Conservation (phyloP, 2,888 invertebrate species). For the Caenorhabditis angaria region DNA sequence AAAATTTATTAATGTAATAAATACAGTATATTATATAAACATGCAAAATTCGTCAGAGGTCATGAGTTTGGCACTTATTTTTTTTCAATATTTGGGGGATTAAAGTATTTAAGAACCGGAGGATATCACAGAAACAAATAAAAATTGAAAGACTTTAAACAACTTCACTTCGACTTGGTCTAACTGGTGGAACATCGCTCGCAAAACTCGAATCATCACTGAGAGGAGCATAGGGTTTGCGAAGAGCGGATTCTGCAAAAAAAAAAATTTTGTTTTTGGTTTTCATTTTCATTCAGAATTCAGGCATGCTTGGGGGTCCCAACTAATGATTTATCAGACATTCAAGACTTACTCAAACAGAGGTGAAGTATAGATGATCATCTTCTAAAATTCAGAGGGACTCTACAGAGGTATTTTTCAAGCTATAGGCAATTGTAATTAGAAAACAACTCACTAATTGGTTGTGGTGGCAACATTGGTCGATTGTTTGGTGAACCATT, state of each 20-base stretch:
- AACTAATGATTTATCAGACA: slow-evolving; percentile 1
- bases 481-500: no score
- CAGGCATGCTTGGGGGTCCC: neutral
- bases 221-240: slow-evolving; percentile 33
- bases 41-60: no score
- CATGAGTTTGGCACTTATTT: slow-evolving; percentile 1
- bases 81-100: no score
- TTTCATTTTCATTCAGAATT: neutral
- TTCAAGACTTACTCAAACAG: neutral
- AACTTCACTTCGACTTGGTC: slow-evolving; percentile 48
- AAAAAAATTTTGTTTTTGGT: neutral
- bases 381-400: slow-evolving; percentile 3
- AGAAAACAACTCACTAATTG: neutral
- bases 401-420: neutral
- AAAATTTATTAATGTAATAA: neutral
- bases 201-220: slow-evolving; percentile 46
- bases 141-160: slow-evolving; percentile 26
- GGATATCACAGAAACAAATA: neutral
- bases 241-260: slow-evolving; percentile 61
- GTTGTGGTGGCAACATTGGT: neutral
- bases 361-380: neutral
- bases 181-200: slow-evolving; percentile 39
- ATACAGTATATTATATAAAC: slow-evolving; percentile 1
- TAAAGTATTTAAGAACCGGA: neutral
- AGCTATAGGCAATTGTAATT: neutral